A percentile compares a stretch with the other conserved stretches of the same genome.
phyloP scores from a whole-genome alignment of 2,888 invertebrate genomes.

The Copidosoma aretas region DNA sequence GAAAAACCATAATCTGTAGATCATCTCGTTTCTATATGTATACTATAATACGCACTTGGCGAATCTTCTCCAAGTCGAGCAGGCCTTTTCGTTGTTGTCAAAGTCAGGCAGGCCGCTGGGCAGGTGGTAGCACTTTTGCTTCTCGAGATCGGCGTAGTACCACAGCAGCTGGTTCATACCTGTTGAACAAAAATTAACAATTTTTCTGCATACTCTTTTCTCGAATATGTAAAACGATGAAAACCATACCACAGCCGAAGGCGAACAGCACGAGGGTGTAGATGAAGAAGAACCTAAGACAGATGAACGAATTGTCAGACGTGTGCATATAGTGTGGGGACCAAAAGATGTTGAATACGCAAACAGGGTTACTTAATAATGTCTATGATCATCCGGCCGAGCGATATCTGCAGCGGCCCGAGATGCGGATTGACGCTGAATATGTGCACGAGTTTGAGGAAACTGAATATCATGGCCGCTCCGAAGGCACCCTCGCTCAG shows the following conservation, averaged over 20 bases:
- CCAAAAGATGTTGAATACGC: too few relatives aligned
- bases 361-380: too few relatives aligned
- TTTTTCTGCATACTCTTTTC: too few relatives aligned
- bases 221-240: neutral
- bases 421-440: slow-evolving; percentile 97
- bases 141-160: slow-evolving; percentile 92
- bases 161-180: slow-evolving; percentile 88
- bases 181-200: slow-evolving; percentile 50
- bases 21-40: too few relatives aligned
- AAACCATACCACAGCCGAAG: slow-evolving; percentile 88
- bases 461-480: slow-evolving; percentile 95
- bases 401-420: slow-evolving; percentile 91
- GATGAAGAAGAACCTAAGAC: slow-evolving; percentile 96
- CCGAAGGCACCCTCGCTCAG: slow-evolving; percentile 94
- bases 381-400: slow-evolving; percentile 93
- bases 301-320: too few relatives aligned
- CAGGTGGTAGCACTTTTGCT: slow-evolving; percentile 81
- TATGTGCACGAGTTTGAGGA: slow-evolving; percentile 93
- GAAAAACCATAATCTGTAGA: too few relatives aligned
- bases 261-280: slow-evolving; percentile 92
- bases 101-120: slow-evolving; percentile 81
- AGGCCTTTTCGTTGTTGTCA: slow-evolving; percentile 82
- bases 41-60: slow-evolving; percentile 86
- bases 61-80: slow-evolving; percentile 86
- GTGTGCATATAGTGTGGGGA: too few relatives aligned